phyloP scores from a whole-genome alignment of 2,888 invertebrate genomes.

The Hesperia comma region DNA sequence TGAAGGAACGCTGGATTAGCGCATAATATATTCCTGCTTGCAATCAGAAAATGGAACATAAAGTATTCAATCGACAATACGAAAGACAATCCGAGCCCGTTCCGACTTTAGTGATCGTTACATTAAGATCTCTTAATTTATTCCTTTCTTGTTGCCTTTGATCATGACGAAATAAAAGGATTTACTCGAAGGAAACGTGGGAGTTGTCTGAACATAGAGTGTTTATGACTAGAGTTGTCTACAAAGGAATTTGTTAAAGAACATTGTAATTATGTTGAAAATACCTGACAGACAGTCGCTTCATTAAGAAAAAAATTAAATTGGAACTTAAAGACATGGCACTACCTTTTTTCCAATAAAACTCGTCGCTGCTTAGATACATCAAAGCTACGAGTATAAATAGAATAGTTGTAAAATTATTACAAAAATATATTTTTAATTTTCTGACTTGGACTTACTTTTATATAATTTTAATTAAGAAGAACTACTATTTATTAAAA shows the following conservation, averaged over 20 bases:
- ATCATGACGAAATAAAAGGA: conserved; percentile 64
- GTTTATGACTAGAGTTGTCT: conserved; percentile 13
- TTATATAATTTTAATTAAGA: too few relatives aligned
- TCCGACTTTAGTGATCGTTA: conserved; percentile 53
- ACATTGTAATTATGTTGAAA: too few relatives aligned
- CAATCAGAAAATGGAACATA: conserved; percentile 51
- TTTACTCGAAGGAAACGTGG: conserved; percentile 57
- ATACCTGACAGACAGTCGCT: too few relatives aligned
- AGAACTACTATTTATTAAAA: too few relatives aligned
- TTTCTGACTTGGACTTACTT: too few relatives aligned
- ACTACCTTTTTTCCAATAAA: too few relatives aligned
- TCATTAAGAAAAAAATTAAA: too few relatives aligned
- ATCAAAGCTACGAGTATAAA: too few relatives aligned
- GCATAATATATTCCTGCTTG: conserved; percentile 48
- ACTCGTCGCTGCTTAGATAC: too few relatives aligned
- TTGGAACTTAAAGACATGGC: too few relatives aligned
- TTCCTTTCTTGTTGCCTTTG: conserved; percentile 56
- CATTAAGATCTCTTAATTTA: conserved; percentile 61
- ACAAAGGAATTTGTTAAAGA: neutral
- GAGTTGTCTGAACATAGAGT: conserved; percentile 48
- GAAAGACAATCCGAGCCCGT: conserved; percentile 54
- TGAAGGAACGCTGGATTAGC: conserved; percentile 48
- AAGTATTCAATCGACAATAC: conserved; percentile 60
- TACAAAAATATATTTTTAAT: too few relatives aligned
- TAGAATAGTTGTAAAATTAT: too few relatives aligned